Evolutionary conservation across 2,888 invertebrate species (phyloP).

Genomic region (Kryphioiulus occultus): DNA sequence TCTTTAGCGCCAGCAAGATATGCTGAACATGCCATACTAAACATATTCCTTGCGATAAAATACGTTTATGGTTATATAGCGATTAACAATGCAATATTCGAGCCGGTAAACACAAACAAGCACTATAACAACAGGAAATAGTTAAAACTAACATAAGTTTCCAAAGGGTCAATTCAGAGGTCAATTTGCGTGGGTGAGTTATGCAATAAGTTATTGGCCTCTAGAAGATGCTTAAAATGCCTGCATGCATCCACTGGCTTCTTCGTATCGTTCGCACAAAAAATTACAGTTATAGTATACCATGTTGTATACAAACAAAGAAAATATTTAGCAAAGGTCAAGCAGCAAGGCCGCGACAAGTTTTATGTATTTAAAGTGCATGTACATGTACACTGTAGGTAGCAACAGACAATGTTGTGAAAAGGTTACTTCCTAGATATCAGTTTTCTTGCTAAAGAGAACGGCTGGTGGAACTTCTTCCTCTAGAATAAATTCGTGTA

Average conservation of each 20-base stretch:
- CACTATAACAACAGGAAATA: background rate
- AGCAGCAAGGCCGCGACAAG: background rate
- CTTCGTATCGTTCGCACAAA: background rate
- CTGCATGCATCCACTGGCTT: background rate
- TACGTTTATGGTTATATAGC: background rate
- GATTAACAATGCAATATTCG: background rate
- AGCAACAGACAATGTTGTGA: background rate
- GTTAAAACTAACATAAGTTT: background rate
- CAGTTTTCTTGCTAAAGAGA: background rate
- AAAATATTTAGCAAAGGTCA: background rate
- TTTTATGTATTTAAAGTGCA: background rate
- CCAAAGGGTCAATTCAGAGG: background rate
- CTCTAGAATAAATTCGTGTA: background rate
- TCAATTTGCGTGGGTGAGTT: conserved; percentile 26
- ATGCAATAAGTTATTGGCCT: background rate
- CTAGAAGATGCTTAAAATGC: background rate
- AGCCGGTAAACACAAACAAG: background rate
- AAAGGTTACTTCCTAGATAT: conserved; percentile 1
- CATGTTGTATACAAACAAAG: conserved; percentile 11
- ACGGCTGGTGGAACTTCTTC: background rate
- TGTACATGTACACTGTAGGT: too few relatives aligned
- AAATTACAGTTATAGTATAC: background rate
- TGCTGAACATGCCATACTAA: background rate
- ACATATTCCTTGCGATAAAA: background rate
- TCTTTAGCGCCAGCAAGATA: background rate